Base-by-base conservation (phyloP, 30 jellyfish, hydroid and myxozoan species). In the Aurelia aurita complex sp. Pacific region DNA sequence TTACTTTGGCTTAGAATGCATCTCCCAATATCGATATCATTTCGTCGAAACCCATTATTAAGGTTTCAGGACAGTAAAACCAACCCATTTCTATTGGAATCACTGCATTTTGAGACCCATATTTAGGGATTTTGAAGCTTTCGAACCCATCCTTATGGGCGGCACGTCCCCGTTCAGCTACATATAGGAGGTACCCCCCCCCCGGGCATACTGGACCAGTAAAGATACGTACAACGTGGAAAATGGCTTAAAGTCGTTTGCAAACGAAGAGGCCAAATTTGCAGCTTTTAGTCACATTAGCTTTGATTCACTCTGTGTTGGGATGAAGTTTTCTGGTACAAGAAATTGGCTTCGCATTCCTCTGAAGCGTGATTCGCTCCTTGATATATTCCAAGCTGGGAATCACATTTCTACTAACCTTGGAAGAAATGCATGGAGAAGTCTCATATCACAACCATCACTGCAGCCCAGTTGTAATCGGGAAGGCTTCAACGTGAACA, bases 361-460 rank as follows among this genome's bases (percentile, higher is more conserved):
- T 10, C 23, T 67, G 6, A n/a, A 38, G 12, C 83, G 75, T 15
- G 29, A 43, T 29, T 66, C 90, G 6, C 57, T 80, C 53, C 59
- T 64, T 9, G 73, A 13, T 23, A 54, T 79, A 11, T 79, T 79
- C 42, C 71, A 64, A 43, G 43, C 73, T 12, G 81, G 59, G 36
- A 60, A n/a, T 3, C 53, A 32, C 73, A 67, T 62, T 43, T 71
- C 77, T 16, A 79, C 81, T 64, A 36, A 29, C 10, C 12, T 64
- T 32, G 73, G 89, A 19, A 69, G 82, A 13, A 6, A 11, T 15
- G 73, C 89, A 8, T 82, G 91, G 91, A 82, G 54, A 54, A 59
- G 85, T 40, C 85, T 82, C 32, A 14, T 82, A 1, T 69, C 67
- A 6, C 79, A 65, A 12, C 61, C 84, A 9, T 82, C 91, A 15